phyloP scores from a whole-genome alignment of 2,888 invertebrate species.

The Cryptus armator region DNA sequence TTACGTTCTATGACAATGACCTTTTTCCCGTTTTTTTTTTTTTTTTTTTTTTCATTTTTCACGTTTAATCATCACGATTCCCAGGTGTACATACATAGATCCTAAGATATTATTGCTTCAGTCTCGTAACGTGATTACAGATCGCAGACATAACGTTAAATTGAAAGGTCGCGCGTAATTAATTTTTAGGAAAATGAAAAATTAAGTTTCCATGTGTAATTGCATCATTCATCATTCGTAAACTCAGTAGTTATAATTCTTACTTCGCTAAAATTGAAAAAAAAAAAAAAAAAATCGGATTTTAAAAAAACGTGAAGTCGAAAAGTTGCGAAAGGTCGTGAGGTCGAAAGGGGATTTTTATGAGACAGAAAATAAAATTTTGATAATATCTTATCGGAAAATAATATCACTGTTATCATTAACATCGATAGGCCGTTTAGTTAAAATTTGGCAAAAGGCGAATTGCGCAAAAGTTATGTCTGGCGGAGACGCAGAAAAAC shows the following conservation, averaged over 20 bases:
- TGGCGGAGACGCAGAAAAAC: background rate
- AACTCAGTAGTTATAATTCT: too few species aligned
- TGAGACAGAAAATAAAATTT: too few species aligned
- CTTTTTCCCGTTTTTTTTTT: conserved; percentile 46
- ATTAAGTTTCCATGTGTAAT: too few species aligned
- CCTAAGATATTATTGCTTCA: background rate
- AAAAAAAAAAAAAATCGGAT: too few species aligned
- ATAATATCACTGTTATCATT: too few species aligned
- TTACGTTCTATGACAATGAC: conserved; percentile 55
- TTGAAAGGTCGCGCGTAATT: background rate
- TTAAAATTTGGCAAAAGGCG: background rate
- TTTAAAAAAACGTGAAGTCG: too few species aligned
- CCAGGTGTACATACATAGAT: background rate
- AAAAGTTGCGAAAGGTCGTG: too few species aligned
- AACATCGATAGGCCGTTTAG: background rate
- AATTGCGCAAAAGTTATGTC: background rate
- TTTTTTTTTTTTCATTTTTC: background rate
- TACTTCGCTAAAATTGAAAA: too few species aligned
- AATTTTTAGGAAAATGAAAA: background rate
- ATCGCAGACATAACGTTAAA: background rate
- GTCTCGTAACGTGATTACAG: background rate
- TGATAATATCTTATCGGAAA: too few species aligned
- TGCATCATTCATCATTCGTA: too few species aligned
- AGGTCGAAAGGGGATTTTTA: too few species aligned
- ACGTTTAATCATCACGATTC: conserved; percentile 38